These are phyloP conservation scores for Physeter macrocephalus DNA, from an alignment of 2,113 vertebrate genomes.

Conservation along the genomic window DNA sequence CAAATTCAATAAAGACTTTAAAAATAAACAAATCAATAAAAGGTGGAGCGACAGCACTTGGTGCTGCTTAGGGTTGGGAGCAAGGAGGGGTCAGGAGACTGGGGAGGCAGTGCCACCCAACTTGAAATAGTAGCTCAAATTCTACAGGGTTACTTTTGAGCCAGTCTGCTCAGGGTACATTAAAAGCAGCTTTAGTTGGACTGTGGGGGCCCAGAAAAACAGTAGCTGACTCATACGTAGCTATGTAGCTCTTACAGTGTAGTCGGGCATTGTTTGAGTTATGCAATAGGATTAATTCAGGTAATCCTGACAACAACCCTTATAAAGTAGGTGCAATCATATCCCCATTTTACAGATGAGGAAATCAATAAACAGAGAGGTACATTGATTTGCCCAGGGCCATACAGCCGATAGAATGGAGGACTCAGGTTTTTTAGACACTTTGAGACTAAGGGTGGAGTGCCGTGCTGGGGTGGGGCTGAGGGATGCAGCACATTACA, in stretches of 20 bases:
- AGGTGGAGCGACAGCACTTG: background rate
- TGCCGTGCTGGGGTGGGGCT: background rate
- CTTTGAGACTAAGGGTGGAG: background rate
- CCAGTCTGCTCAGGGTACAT: background rate
- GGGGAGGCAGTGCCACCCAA: background rate
- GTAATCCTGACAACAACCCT: background rate
- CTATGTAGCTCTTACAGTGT: background rate
- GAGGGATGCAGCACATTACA: background rate
- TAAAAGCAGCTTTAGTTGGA: background rate
- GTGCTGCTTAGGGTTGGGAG: background rate
- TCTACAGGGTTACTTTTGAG: background rate
- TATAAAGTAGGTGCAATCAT: background rate
- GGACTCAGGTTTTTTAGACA: background rate
- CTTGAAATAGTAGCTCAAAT: background rate
- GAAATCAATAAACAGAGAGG: background rate
- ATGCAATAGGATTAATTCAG: background rate
- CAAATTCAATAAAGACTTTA: no score
- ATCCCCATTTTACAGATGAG: background rate
- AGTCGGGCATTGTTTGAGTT: background rate
- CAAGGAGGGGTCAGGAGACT: background rate
- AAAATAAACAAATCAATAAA: background rate
- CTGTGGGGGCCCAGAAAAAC: background rate
- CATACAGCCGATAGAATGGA: background rate
- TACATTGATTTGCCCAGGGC: background rate
- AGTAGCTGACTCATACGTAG: background rate